phyloP scores from a whole-genome alignment of 1,140 invertebrate genomes.

The Hycleus cichorii region DNA sequence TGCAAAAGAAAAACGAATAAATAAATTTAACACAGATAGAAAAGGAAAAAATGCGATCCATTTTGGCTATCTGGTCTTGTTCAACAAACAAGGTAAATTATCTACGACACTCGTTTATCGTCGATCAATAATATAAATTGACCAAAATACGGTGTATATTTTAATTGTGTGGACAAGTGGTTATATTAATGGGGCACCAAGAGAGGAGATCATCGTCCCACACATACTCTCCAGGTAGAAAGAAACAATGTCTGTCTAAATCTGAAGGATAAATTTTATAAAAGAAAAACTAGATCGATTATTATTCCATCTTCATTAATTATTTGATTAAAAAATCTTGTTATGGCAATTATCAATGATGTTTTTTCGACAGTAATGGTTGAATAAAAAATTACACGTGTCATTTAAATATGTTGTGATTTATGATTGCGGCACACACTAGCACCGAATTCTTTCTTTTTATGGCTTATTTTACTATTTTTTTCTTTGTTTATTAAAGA shows the following conservation, averaged over 20 bases:
- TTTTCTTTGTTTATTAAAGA: too few relatives aligned
- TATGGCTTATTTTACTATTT: too few relatives aligned
- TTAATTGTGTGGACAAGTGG: constrained; percentile 43
- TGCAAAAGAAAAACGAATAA: background rate
- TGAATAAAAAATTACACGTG: background rate
- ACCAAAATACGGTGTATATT: constrained; percentile 42
- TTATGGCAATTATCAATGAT: background rate
- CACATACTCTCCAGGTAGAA: constrained; percentile 33
- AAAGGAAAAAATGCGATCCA: constrained; percentile 3
- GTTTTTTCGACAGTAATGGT: constrained; percentile 7
- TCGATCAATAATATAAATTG: constrained; percentile 42
- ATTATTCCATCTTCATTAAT: too few relatives aligned
- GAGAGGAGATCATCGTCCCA: constrained; percentile 26
- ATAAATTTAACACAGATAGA: too few relatives aligned
- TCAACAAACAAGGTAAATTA: constrained; percentile 33
- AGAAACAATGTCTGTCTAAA: background rate
- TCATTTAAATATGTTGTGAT: constrained; percentile 11
- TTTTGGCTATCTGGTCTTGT: background rate
- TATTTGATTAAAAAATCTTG: too few relatives aligned
- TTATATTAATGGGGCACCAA: constrained; percentile 38
- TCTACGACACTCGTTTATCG: constrained; percentile 33
- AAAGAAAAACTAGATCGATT: too few relatives aligned
- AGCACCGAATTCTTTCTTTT: constrained; percentile 2
- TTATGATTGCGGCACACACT: constrained; percentile 1
- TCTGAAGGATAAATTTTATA: too few relatives aligned